phyloP scores from a whole-genome alignment of 2,113 vertebrate species.

The Zapus hudsonius region DNA sequence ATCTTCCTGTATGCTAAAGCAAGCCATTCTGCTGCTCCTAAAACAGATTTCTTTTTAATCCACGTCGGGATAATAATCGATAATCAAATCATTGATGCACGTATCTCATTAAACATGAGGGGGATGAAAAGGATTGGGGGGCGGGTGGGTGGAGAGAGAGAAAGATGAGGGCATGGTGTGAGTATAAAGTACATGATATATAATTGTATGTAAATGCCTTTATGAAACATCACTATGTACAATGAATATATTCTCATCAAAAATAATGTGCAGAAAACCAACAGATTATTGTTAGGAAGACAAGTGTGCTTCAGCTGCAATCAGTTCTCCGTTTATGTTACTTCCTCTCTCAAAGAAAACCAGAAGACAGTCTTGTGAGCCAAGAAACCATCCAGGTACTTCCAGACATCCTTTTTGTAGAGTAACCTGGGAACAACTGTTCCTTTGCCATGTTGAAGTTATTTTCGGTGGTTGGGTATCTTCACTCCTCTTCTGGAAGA shows the following conservation, averaged over 20 bases:
- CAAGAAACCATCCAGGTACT: not conserved
- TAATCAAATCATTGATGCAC: not conserved
- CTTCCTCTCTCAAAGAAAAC: constrained; percentile 21
- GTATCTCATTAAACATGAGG: not conserved
- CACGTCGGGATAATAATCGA: not conserved
- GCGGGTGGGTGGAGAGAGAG: not conserved
- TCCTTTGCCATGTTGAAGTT: not conserved
- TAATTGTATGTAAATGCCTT: not conserved
- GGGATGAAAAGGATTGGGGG: not conserved
- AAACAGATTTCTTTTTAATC: constrained; percentile 32
- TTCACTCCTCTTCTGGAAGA: constrained; percentile 41
- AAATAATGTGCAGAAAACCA: constrained; percentile 9
- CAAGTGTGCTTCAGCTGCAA: not conserved
- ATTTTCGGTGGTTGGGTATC: not conserved
- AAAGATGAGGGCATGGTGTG: not conserved
- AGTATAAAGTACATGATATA: not conserved
- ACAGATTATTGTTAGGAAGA: constrained; percentile 35
- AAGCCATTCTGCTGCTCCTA: not conserved
- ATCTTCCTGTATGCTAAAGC: not conserved
- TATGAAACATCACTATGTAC: not conserved
- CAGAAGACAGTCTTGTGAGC: constrained; percentile 21
- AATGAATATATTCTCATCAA: not conserved
- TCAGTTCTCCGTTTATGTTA: not conserved
- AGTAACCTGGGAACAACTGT: not conserved
- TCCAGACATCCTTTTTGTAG: not conserved